phyloP scores from a whole-genome alignment of 2,113 vertebrate genomes.

The Todiramphus chloris region DNA sequence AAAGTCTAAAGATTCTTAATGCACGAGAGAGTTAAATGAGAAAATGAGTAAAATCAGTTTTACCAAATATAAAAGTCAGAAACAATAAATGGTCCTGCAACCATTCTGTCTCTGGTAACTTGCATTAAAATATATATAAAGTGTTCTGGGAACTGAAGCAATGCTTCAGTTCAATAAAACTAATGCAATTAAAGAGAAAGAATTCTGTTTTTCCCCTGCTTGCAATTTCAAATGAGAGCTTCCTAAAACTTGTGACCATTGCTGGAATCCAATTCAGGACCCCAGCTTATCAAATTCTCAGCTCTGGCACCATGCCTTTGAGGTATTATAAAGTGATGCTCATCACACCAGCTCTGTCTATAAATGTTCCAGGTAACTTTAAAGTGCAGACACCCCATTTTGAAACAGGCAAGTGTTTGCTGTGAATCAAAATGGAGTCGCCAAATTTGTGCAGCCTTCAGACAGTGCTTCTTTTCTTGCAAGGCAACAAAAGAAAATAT shows the following conservation, averaged over 20 bases:
- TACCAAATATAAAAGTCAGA: slow-evolving; percentile 64
- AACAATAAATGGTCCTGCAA: slow-evolving; percentile 53
- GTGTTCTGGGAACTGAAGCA: slow-evolving; percentile 56
- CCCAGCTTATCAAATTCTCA: slow-evolving; percentile 53
- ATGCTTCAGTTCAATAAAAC: slow-evolving; percentile 59
- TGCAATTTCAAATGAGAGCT: slow-evolving; percentile 57
- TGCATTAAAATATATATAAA: slow-evolving; percentile 59
- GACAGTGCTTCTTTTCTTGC: slow-evolving; percentile 30
- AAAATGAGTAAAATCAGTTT: slow-evolving; percentile 63
- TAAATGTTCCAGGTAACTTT: slow-evolving; percentile 53
- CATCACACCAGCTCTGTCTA: slow-evolving; percentile 19
- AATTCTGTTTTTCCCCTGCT: slow-evolving; percentile 37
- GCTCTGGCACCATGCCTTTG: slow-evolving; percentile 46
- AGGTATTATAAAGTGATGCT: slow-evolving; percentile 44
- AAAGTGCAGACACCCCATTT: slow-evolving; percentile 45
- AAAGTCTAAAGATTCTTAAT: slow-evolving; percentile 18
- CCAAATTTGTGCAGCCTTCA: slow-evolving; percentile 33
- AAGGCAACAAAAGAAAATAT: slow-evolving; percentile 53
- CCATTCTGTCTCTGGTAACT: neutral
- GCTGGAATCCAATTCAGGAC: slow-evolving; percentile 61
- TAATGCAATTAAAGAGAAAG: slow-evolving; percentile 59
- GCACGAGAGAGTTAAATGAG: slow-evolving; percentile 12
- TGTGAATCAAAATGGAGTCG: slow-evolving; percentile 68
- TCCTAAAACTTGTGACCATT: slow-evolving; percentile 56
- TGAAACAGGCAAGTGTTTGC: slow-evolving; percentile 47